phyloP scores from a whole-genome alignment of 2,797 vertebrate species.

The Acrossocheilus fasciatus region DNA sequence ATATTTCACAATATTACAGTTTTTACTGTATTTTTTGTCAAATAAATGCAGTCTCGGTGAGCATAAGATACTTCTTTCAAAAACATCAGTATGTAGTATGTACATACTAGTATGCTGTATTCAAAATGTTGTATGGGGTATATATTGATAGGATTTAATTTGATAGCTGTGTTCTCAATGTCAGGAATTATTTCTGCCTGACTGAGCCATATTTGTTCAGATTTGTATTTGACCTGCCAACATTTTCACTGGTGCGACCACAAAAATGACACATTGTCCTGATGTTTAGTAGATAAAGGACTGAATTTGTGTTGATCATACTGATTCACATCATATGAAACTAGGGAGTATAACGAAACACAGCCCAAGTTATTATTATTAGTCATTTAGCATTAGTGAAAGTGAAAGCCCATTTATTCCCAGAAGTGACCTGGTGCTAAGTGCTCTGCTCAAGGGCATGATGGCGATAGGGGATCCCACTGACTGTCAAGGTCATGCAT shows the following conservation, averaged over 20 bases:
- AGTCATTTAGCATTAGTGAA: constrained; percentile 6
- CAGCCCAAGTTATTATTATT: not conserved
- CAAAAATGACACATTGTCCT: not conserved
- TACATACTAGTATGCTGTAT: not conserved
- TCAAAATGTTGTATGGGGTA: not conserved
- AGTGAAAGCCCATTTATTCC: not conserved
- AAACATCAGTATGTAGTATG: not conserved
- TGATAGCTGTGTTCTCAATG: not conserved
- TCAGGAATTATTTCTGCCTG: not conserved
- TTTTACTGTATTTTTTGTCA: not conserved
- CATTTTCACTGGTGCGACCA: not conserved
- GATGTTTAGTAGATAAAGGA: not conserved
- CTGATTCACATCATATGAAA: not conserved
- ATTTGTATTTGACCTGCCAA: not conserved
- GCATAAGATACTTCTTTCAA: not conserved
- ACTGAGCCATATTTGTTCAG: not conserved
- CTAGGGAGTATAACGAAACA: not conserved
- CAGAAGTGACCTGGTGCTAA: constrained; percentile 1
- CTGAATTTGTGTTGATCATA: not conserved
- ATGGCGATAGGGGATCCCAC: not conserved
- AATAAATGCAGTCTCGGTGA: not conserved
- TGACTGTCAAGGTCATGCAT: constrained; percentile 6
- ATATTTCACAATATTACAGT: too few relatives aligned
- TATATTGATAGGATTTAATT: not conserved
- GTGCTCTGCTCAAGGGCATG: not conserved